Percentiles rank a stretch among this genome's conserved stretches.
Evolutionary conservation across 2,113 vertebrate genomes (phyloP).

Genomic region (Alligator sinensis): DNA sequence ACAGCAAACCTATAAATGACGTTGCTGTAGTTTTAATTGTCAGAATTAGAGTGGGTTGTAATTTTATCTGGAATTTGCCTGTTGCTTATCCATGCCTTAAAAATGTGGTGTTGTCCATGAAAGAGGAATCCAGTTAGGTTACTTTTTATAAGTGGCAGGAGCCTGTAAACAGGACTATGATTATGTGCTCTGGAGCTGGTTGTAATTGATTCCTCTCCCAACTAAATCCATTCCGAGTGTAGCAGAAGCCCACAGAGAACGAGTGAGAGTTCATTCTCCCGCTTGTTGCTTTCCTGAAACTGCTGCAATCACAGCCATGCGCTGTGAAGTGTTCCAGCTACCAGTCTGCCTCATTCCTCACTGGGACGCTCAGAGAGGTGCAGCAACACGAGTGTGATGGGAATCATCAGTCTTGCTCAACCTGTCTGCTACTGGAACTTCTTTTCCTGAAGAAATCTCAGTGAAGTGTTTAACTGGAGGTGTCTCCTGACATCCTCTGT

Average conservation of each 20-base stretch:
- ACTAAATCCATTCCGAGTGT: background rate
- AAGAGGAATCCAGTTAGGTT: background rate
- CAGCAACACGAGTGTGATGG: background rate
- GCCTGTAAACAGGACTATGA: background rate
- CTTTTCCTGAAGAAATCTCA: background rate
- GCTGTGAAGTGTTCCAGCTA: background rate
- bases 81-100: background rate
- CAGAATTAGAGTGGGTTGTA: slow-evolving; percentile 51
- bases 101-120: slow-evolving; percentile 2
- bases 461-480: background rate
- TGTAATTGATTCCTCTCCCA: background rate
- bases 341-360: background rate
- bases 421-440: background rate
- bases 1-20: slow-evolving; percentile 59
- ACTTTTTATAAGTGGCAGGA: background rate
- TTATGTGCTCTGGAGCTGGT: background rate
- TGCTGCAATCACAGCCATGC: background rate
- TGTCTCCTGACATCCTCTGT: background rate
- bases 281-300: background rate
- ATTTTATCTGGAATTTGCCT: slow-evolving; percentile 45
- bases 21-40: slow-evolving; percentile 55
- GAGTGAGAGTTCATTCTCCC: background rate
- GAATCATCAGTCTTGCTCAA: background rate
- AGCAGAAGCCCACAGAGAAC: background rate
- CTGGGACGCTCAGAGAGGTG: background rate